Base-by-base conservation (phyloP, 2,113 vertebrate species). In the Apodemus speciosus region DNA sequence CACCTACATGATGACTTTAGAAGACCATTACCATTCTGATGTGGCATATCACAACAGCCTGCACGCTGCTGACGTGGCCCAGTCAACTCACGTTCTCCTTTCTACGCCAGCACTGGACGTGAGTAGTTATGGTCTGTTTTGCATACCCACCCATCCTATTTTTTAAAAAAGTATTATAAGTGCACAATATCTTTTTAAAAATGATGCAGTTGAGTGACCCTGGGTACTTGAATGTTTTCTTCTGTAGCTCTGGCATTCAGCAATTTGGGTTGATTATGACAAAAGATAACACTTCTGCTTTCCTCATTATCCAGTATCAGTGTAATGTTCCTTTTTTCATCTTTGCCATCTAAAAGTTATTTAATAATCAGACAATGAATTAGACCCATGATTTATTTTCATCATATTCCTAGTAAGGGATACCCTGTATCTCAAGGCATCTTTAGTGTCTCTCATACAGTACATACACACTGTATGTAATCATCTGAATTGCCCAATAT, bases 11-110 rank as follows among this genome's bases (percentile, higher is more conserved):
- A 99, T 99, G 99, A 99, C 99, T 9, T 97, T 99, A 87, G 99
- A 99, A 97, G 98, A 99, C 91, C 99, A 99, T 98, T 99, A 99
- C 97, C 99, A 99, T 91, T 98, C 99, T 0, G 99, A 99, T 0
- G 99, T 99, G 76, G 99, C 99, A 0, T 99, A 99, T 97, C 99
- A 99, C 97, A 99, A 99, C 98, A 99, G 99, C 97, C 99, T 99
- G 16, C 99, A 99, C 0, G 99, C 99, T 2, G 99, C 99, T 0
- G 99, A 99, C 13, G 99, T 99, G 0, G 99, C 99, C 72, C 99
- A 99, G 97, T 99, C 99, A 73, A 99, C 99, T 0, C 99, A 99
- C 1, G 99, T 99, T 86, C 99, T 99, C 93, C 98, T 99, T 84
- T 99, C 99, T 56, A 99, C 99, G 0, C 99, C 99, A 2, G 99